phyloP scores from a whole-genome alignment of 1,140 invertebrate genomes.

The Orchesella cincta region DNA sequence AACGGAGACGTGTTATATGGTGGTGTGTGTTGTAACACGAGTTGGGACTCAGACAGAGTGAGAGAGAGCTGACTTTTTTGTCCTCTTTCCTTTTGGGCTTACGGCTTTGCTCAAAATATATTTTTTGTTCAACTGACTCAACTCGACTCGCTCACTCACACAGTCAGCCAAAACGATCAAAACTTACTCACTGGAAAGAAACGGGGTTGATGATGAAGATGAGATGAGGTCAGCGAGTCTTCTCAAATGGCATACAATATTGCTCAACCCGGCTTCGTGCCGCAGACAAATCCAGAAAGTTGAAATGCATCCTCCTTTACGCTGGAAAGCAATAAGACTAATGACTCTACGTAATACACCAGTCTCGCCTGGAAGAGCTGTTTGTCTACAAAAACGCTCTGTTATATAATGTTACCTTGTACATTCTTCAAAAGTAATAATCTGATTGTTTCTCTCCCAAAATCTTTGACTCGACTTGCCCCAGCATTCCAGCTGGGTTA shows the following conservation, averaged over 20 bases:
- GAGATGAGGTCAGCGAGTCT: slow-evolving; percentile 1
- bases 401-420: not conserved
- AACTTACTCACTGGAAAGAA: not conserved
- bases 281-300: not conserved
- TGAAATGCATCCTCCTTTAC: not conserved
- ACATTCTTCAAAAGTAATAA: not conserved
- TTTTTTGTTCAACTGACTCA: too few relatives aligned
- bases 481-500: too few relatives aligned
- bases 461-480: too few relatives aligned
- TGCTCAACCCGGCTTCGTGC: not conserved
- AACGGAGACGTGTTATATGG: too few relatives aligned
- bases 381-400: not conserved
- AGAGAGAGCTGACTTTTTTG: not conserved
- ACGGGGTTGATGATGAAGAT: not conserved
- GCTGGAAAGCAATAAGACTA: not conserved
- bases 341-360: not conserved
- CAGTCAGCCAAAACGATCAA: not conserved
- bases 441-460: too few relatives aligned
- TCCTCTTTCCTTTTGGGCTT: not conserved
- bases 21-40: not conserved
- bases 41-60: not conserved
- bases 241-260: not conserved
- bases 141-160: not conserved
- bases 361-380: not conserved
- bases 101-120: not conserved